A percentile compares a stretch with the other conserved stretches of the same genome.
Evolutionary conservation across 2,797 vertebrate species (phyloP).

Genomic region (Pogoniulus pusillus): DNA sequence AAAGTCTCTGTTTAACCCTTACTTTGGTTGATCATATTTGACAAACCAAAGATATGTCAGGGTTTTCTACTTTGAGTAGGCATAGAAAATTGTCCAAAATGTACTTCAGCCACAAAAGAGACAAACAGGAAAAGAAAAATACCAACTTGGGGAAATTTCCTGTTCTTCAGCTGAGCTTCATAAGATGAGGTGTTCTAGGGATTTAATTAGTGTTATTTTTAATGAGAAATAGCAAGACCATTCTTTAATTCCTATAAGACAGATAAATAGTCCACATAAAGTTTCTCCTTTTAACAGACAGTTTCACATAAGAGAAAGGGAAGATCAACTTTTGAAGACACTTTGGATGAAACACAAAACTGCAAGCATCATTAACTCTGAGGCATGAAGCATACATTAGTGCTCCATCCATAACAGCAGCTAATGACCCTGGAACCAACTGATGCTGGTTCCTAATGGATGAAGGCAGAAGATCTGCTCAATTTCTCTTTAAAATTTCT

Average conservation of each 20-base stretch:
- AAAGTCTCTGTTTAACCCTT: constrained; percentile 34
- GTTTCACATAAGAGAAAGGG: neutral
- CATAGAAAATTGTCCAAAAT: neutral
- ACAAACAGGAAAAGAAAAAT: neutral
- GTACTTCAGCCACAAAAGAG: neutral
- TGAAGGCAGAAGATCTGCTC: neutral
- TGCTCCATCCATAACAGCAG: neutral
- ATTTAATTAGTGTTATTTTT: no score
- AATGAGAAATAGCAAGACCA: neutral
- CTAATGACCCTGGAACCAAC: neutral
- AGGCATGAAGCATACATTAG: constrained; percentile 15
- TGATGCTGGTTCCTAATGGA: neutral
- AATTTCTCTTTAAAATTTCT: constrained; percentile 27
- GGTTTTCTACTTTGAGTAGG: neutral
- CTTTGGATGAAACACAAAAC: neutral
- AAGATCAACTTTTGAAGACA: neutral
- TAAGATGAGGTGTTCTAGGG: neutral
- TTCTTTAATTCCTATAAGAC: neutral
- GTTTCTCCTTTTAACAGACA: neutral
- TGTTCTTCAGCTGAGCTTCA: neutral
- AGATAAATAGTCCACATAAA: neutral
- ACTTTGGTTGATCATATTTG: neutral
- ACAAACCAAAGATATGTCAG: neutral
- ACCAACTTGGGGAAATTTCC: neutral
- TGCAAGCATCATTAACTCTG: constrained; percentile 19